Base-by-base conservation (phyloP, 2,888 invertebrate species). In the Yponomeuta malinellus region DNA sequence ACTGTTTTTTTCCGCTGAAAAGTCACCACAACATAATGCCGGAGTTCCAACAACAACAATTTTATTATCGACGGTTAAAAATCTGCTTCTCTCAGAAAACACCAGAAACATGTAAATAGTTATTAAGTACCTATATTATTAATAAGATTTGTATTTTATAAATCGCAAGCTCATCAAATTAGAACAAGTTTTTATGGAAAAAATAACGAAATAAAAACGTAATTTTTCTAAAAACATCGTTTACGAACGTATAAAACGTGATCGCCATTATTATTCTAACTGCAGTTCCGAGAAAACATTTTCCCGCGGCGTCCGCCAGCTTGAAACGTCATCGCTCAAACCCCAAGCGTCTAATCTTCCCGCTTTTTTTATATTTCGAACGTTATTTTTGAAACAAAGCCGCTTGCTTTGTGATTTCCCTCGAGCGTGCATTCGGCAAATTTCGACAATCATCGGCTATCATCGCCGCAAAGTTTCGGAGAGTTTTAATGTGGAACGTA, bases 291-390 rank as follows among this genome's bases (percentile, higher is more conserved):
- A 2, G 52, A 59, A 59, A 59, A 59, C 52, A 59, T 59, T 59
- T 59, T 15, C 5, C 52, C 52, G 8, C 43, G 43, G 43, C 43
- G 12, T 12, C 52, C 52, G 52, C 52, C 52, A 59, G 15, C 52
- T 59, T 59, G 52, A 59, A 59, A 59, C 52, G 52, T 59, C 52
- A 59, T 59, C 52, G 52, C 52, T 59, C 52, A 59, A 59, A 59
- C 52, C 52, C 52, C 52, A 59, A 59, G 52, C 52, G 52, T 15
- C 52, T 59, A 59, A 59, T 59, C 52, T 59, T 59, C 52, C 15
- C 52, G 52, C 52, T 15, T 15, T 59, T 52, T 59, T 59, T 59
- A 59, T 59, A 59, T 59, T 59, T 59, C 52, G 52, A 59, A 59
- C 52, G 52, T 59, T 59, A 59, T 59, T 59, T 59, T 59, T 59